Evolutionary conservation across 2,888 invertebrate species (phyloP).

Genomic region (Oligia strigilis): DNA sequence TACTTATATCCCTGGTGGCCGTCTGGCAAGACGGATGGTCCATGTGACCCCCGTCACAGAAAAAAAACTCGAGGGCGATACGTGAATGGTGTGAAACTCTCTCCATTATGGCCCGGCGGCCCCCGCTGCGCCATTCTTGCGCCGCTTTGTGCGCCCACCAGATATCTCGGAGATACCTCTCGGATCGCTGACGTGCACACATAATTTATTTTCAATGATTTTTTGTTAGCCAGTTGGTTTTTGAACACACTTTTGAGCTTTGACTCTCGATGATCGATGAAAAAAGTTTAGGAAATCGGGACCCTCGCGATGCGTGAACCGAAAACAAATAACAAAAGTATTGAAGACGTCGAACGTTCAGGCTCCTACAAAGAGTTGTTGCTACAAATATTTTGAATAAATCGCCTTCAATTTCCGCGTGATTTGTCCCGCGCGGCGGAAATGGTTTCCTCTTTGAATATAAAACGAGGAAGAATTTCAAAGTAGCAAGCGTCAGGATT

Average conservation of each 20-base stretch:
- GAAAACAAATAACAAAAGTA: slow-evolving; percentile 73
- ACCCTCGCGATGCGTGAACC: slow-evolving; percentile 67
- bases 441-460: slow-evolving; percentile 80
- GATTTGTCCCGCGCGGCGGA: slow-evolving; percentile 74
- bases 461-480: slow-evolving; percentile 71
- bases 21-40: slow-evolving; percentile 79
- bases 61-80: slow-evolving; percentile 78
- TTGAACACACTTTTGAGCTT: slow-evolving; percentile 72
- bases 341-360: slow-evolving; percentile 37
- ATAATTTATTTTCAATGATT: slow-evolving; percentile 80
- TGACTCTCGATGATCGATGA: slow-evolving; percentile 75
- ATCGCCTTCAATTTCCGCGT: slow-evolving; percentile 77
- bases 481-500: slow-evolving; percentile 68
- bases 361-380: slow-evolving; percentile 67
- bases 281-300: slow-evolving; percentile 72
- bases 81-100: slow-evolving; percentile 85
- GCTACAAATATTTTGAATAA: slow-evolving; percentile 81
- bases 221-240: slow-evolving; percentile 80
- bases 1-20: slow-evolving; percentile 69
- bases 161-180: slow-evolving; percentile 70
- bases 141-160: slow-evolving; percentile 79
- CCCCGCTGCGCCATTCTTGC: slow-evolving; percentile 84
- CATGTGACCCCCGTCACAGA: slow-evolving; percentile 79
- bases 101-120: slow-evolving; percentile 78
- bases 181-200: slow-evolving; percentile 78